Conservation (phyloP, 2,888 invertebrate genomes). For the Andrena marginata region DNA sequence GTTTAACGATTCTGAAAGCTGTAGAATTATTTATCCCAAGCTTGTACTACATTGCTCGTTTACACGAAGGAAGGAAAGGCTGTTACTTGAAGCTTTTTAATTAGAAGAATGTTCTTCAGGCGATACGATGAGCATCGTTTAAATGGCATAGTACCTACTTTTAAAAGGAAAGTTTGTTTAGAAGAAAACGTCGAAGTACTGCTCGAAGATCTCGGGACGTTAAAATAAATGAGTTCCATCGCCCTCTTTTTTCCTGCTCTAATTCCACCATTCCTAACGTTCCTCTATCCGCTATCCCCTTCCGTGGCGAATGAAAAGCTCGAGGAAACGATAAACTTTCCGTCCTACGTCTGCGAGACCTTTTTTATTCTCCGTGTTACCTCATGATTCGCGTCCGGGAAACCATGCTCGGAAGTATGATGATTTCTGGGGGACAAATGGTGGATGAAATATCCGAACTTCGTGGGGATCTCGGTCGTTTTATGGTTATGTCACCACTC, state of each 20-base stretch:
- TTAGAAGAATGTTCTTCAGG: background rate
- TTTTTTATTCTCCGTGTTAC: slow-evolving; percentile 42
- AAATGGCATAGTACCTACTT: slow-evolving; percentile 9
- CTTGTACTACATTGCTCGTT: background rate
- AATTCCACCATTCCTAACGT: slow-evolving; percentile 26
- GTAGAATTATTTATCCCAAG: background rate
- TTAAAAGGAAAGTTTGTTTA: slow-evolving; percentile 39
- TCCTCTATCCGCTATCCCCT: background rate
- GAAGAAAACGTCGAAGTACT: slow-evolving; percentile 30
- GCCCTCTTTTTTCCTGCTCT: slow-evolving; percentile 25
- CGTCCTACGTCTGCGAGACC: slow-evolving; percentile 11
- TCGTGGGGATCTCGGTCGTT: background rate
- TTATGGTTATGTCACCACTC: slow-evolving; percentile 23
- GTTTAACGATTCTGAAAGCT: background rate
- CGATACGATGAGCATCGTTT: slow-evolving; percentile 17
- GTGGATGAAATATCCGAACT: slow-evolving; percentile 30
- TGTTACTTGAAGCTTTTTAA: slow-evolving; percentile 8
- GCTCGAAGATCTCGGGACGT: slow-evolving; percentile 30
- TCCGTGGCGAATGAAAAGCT: slow-evolving; percentile 32
- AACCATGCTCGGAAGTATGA: slow-evolving; percentile 15
- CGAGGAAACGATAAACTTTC: slow-evolving; percentile 52
- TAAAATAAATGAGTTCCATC: slow-evolving; percentile 52
- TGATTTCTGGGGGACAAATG: slow-evolving; percentile 34
- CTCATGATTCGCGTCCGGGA: slow-evolving; percentile 29
- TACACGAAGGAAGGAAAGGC: background rate